Evolutionary conservation across 1,140 invertebrate genomes (phyloP), one percentile per base, ranked within the genome.

Genomic region (Bombus superbus): DNA sequence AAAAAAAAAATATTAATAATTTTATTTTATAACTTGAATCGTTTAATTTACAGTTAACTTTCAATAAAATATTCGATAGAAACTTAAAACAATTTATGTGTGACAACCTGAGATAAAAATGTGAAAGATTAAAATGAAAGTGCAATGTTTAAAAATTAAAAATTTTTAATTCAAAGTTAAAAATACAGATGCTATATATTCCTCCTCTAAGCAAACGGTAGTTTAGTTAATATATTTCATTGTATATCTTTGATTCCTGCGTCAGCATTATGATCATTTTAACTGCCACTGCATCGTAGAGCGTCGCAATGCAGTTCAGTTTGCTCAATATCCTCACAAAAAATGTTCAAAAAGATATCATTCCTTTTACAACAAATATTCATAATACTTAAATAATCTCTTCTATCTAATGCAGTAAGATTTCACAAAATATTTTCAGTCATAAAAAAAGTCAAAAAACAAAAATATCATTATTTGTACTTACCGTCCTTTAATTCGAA

Each of bases 281-380:
- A 57, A 42, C 4, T 42, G 15, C 11, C 25, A 72, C 25, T 25
- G 40, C 53, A 18, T 53, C 32, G 32, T 42, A n/a, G 4, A 47
- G 32, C 53, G 83, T 80, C 83, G 83, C 83, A 85, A 85, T 85
- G 83, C 83, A 80, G 83, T 72, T 83, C 81, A 42, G 40, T 77
- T 77, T 59, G 35, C 53, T 74, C 28, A 15, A 22, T 40, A 53
- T 77, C 28, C 4, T 44, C 11, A 10, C 42, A 71, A 44, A n/a
- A 28, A 40, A 69, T 25, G 3, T 22, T 35, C 3, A 40, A 6
- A n/a, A 69, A 59, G 42, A 42, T 25, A 13, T 9, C 3, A 84
- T 47, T 59, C 11, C 15, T 8, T 32, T 44, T 5, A 10, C 38
- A 28, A 15, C 5, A n/a, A 3, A 25, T 42, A 32, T 4, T 18